Evolutionary conservation across 2,797 vertebrate species (phyloP), one percentile per base, ranked within the genome.

Genomic region (Hyperoplus immaculatus): DNA sequence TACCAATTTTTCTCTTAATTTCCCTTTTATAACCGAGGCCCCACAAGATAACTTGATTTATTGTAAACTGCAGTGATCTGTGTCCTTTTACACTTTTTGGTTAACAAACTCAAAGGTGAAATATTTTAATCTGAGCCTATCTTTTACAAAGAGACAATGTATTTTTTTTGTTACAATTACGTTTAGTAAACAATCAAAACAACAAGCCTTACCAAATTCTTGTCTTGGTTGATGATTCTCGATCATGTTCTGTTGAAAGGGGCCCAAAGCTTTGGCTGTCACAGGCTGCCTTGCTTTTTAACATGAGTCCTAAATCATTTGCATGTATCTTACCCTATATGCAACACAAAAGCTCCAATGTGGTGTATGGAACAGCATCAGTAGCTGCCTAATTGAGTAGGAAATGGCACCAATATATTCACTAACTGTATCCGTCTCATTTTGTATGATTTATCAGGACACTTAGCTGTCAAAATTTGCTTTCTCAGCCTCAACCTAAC

Each of bases 401-500:
- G 11, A 78, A 74, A 58, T 66, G 38, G 41, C 49, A 51, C 61
- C 46, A 51, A 59, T 54, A 11, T 45, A 11, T 54, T 11, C 53
- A 80, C 82, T 85, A 85, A 86, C 71, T 69, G 45, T 73, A 16
- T 69, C 50, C 2, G n/a, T 76, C 64, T 51, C 29, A 14, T 76
- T 77, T 61, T 64, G 58, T 77, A 46, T 55, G 45, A 57, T 47
- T 67, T 36, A 73, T 68, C 58, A 8, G 74, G 45, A 72, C 42
- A 21, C 49, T 67, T 5, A 4, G 29, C 57, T 58, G 15, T 59
- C 6, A 12, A 45, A 75, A 62, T 78, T 63, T 75, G 64, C 56
- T 47, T 59, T 67, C 69, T 84, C 46, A 64, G 69, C 71, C 67
- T 53, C 79, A 63, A 46, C 72, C 84, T 93, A 91, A 93, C 90